Conservation (phyloP, 2,113 vertebrate species). For the Malurus alboscapulatus region DNA sequence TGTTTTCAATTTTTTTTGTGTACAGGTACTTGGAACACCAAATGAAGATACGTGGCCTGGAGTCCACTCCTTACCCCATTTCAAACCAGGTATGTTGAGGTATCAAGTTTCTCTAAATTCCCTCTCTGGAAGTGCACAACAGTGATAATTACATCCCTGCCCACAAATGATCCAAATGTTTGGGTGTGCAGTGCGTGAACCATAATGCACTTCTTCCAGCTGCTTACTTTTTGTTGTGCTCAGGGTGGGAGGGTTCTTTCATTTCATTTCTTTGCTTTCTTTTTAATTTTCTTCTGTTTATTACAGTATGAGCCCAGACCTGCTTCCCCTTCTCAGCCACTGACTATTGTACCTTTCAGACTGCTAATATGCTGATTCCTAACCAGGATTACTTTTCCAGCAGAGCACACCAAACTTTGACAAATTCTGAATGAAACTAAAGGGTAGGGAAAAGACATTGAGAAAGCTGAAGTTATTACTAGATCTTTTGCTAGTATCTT, state of each 20-base stretch:
- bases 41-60: constrained; percentile 93
- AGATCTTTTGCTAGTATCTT: background rate
- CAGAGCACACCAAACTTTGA: background rate
- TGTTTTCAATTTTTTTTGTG: background rate
- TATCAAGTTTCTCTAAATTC: background rate
- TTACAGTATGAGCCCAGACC: background rate
- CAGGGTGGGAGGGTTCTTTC: rapidly evolving
- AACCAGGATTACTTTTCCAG: background rate
- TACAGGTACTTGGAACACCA: constrained; percentile 90
- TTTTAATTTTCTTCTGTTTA: background rate
- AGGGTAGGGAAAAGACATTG: background rate
- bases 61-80: constrained; percentile 91
- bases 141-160: background rate
- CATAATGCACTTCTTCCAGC: background rate
- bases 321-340: background rate
- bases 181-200: background rate
- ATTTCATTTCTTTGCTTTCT: background rate
- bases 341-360: background rate
- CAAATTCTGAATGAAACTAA: background rate
- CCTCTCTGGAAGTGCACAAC: background rate
- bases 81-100: constrained; percentile 86
- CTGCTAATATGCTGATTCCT: background rate
- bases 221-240: background rate
- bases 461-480: background rate
- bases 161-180: background rate